phyloP scores from a whole-genome alignment of 1,140 invertebrate genomes.

The Drosophila sulfurigaster region DNA sequence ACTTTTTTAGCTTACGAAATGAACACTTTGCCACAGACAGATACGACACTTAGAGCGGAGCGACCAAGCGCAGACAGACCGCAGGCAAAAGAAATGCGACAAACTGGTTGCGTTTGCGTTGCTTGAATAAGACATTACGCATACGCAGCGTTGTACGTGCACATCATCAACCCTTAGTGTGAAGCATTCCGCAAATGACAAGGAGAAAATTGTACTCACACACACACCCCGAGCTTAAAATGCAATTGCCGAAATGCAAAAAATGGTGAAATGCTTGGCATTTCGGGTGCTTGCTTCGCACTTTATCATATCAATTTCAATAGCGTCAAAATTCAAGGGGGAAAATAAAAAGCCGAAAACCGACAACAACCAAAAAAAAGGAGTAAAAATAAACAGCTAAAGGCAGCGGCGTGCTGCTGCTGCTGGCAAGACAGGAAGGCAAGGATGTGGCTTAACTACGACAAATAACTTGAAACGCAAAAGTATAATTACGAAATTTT shows the following conservation, averaged over 20 bases:
- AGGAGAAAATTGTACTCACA: slow-evolving; percentile 3
- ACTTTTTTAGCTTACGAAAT: slow-evolving; percentile 63
- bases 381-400: slow-evolving; percentile 41
- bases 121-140: slow-evolving; percentile 53
- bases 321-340: slow-evolving; percentile 52
- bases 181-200: slow-evolving; percentile 23
- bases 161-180: slow-evolving; percentile 17
- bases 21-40: slow-evolving; percentile 40
- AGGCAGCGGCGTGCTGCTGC: slow-evolving; percentile 1
- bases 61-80: slow-evolving; percentile 14
- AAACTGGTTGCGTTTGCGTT: slow-evolving; percentile 8
- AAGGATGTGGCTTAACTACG: slow-evolving; percentile 57
- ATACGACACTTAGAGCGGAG: slow-evolving; percentile 18
- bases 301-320: slow-evolving; percentile 81
- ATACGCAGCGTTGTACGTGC: slow-evolving; percentile 49
- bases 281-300: slow-evolving; percentile 47
- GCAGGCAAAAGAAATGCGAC: slow-evolving; percentile 20
- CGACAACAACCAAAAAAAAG: slow-evolving; percentile 17
- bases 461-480: slow-evolving; percentile 73
- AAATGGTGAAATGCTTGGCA: slow-evolving; percentile 51
- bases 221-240: slow-evolving; percentile 62
- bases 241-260: slow-evolving; percentile 77
- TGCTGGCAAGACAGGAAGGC: slow-evolving; percentile 1
- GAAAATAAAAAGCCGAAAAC: slow-evolving; percentile 14
- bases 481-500: slow-evolving; percentile 79